phyloP scores from a whole-genome alignment of 64 coral and sea anemone species.

The Porites australiensis region DNA sequence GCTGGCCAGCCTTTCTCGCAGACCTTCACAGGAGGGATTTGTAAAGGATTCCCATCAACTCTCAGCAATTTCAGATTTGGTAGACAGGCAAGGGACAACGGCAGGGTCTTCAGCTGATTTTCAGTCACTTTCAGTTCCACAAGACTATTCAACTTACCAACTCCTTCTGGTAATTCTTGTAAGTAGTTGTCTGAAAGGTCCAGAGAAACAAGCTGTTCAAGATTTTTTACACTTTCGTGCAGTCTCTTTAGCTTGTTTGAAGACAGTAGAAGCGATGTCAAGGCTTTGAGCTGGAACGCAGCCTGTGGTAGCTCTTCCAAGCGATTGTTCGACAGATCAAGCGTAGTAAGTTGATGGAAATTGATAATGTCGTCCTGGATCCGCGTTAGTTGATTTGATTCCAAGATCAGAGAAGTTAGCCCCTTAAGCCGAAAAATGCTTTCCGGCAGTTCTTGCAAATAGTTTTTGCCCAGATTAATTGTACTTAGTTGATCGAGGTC shows the following conservation, averaged over 20 bases:
- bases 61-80: not conserved
- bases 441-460: not conserved
- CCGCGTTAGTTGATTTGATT: not conserved
- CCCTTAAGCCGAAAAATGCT: not conserved
- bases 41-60: conserved; percentile 10
- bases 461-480: not conserved
- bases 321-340: not conserved
- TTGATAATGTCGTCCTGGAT: not conserved
- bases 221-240: not conserved
- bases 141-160: not conserved
- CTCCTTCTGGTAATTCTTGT: not conserved
- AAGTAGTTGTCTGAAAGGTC: not conserved
- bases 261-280: not conserved
- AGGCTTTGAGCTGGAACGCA: not conserved
- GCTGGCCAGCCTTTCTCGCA: conserved; percentile 42
- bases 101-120: not conserved
- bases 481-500: not conserved
- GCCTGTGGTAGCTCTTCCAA: not conserved
- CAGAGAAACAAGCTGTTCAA: not conserved
- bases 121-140: not conserved
- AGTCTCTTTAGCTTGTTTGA: not conserved
- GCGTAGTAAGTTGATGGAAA: not conserved
- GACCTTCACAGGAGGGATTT: not conserved
- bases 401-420: not conserved
- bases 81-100: not conserved